Evolutionary conservation across 2,113 vertebrate species (phyloP), one percentile per base, ranked within the genome.

Genomic region (Ploceus nigricollis): DNA sequence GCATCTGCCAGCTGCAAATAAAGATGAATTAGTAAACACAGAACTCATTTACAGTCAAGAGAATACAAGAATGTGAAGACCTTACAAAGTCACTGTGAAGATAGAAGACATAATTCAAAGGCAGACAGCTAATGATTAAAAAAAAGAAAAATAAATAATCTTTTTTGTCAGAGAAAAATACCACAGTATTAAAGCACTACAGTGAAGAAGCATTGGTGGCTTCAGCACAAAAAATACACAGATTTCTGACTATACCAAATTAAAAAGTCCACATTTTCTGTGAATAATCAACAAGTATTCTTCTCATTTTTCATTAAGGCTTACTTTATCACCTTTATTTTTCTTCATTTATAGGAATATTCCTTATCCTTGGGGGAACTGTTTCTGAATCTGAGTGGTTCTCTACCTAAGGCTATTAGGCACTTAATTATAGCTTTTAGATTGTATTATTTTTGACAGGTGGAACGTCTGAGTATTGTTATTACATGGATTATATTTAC

Each of bases 1-100:
- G 37, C 65, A 79, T 73, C 89, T 87, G 66, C 57, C 65, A 77
- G 65, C 53, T 94, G 54, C 87, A 96, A 95, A 93, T 94, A 87
- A 85, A 90, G 70, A 93, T 77, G 53, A 93, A 87, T 82, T 80
- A 72, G 71, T 86, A 82, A 82, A 85, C 47, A 85, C 7, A 65
- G 30, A 85, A 40, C 35, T 85, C 73, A 61, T 37, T 82, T 82
- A 82, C 9, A 77, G 56, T 50, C 64, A 84, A 50, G 70, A 69
- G 48, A 82, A 76, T 84, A 85, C 28, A 82, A 70, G 21, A 79
- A 72, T 85, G 9, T 58, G 75, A 95, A 85, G 61, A 88, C 3
- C 28, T 90, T 80, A 58, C 15, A 47, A 93, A 73, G 61, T 73
- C 40, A 54, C 14, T 72, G 53, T 80, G 50, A 94, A 73, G 30